phyloP scores from a whole-genome alignment of 2,888 invertebrate genomes.

The Clanis bilineata region DNA sequence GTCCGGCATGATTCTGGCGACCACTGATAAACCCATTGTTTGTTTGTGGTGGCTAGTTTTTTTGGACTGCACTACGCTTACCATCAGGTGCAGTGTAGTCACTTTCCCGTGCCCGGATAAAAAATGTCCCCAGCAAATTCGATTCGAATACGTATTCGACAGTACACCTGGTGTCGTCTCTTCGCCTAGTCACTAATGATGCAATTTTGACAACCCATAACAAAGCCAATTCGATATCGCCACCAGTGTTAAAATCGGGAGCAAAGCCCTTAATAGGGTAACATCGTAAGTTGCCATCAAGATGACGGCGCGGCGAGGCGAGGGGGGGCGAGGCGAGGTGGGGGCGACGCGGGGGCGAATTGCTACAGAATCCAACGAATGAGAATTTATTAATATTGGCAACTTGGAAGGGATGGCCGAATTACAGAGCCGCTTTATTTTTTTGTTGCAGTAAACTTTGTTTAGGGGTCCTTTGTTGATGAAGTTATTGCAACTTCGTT shows the following conservation, averaged over 20 bases:
- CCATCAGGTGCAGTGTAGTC: no score
- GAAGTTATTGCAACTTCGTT: neutral
- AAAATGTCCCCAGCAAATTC: no score
- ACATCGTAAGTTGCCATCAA: constrained; percentile 63
- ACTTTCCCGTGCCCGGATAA: no score
- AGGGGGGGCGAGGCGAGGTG: no score
- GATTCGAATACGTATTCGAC: no score
- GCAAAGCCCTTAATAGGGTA: constrained; percentile 61
- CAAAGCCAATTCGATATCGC: neutral
- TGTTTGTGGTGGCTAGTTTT: no score
- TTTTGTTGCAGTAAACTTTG: constrained; percentile 4
- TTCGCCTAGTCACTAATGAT: neutral
- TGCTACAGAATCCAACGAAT: constrained; percentile 74
- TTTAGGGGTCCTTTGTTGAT: neutral
- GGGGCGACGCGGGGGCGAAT: constrained; percentile 68
- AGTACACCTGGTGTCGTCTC: no score
- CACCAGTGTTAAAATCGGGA: constrained; percentile 20
- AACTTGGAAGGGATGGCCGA: constrained; percentile 35
- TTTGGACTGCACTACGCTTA: no score
- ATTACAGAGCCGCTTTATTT: constrained; percentile 11
- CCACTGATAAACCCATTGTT: no score
- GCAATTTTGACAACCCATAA: neutral
- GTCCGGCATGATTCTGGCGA: no score
- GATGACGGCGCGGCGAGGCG: constrained; percentile 57
- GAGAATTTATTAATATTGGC: constrained; percentile 82